These are phyloP conservation scores for Torymus texanus DNA, from an alignment of 2,888 invertebrate species.

Conservation along the genomic window DNA sequence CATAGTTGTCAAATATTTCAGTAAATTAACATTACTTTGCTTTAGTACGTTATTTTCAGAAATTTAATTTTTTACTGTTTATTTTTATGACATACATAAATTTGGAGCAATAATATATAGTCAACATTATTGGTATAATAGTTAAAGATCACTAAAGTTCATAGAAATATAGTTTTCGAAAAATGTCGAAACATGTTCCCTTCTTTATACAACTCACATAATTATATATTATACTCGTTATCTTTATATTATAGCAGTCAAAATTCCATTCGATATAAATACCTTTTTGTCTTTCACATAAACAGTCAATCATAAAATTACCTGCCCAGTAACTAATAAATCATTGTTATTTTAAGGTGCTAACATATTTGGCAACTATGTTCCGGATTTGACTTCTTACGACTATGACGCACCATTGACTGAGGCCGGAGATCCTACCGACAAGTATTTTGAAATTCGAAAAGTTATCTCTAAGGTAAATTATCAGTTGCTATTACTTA, in stretches of 20 bases:
- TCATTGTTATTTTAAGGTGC: conserved; percentile 67
- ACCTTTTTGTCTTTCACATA: neutral
- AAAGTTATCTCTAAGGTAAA: conserved; percentile 79
- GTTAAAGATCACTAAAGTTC: no score
- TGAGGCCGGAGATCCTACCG: conserved; percentile 92
- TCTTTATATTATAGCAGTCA: neutral
- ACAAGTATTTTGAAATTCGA: conserved; percentile 86
- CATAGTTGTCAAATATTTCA: conserved; percentile 48
- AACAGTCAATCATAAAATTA: conserved; percentile 37
- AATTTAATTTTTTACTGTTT: conserved; percentile 43
- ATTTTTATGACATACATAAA: neutral
- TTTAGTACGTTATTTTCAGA: conserved; percentile 32
- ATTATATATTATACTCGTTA: no score
- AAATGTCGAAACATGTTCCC: no score
- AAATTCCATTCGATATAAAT: neutral
- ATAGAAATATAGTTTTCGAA: no score
- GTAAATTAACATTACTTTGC: conserved; percentile 42
- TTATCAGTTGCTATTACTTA: no score
- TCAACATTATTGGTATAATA: no score
- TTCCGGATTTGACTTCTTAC: conserved; percentile 88
- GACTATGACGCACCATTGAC: conserved; percentile 94
- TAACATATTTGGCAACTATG: conserved; percentile 76
- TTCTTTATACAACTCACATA: no score
- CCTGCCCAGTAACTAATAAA: conserved; percentile 18
- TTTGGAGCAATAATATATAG: no score